These are phyloP conservation scores for Melitaea athalia DNA, from an alignment of 2,888 invertebrate species.

Conservation along the genomic window DNA sequence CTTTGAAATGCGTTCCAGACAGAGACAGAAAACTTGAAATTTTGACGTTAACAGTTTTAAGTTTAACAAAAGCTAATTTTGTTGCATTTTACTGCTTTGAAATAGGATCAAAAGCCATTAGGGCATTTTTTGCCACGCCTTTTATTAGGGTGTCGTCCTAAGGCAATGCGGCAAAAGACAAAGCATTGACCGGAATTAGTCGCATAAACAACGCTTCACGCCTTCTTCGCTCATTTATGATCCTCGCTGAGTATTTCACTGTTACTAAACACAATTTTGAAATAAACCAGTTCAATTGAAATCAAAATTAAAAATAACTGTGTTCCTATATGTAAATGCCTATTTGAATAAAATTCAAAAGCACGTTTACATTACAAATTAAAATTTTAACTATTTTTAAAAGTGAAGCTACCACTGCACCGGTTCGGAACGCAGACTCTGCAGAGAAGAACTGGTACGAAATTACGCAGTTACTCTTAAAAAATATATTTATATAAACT, in stretches of 20 bases:
- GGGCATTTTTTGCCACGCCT: slow-evolving; percentile 78
- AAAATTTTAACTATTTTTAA: too few relatives aligned
- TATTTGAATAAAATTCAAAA: too few relatives aligned
- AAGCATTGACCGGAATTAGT: slow-evolving; percentile 74
- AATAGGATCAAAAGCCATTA: slow-evolving; percentile 79
- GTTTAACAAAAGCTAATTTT: slow-evolving; percentile 80
- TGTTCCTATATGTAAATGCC: too few relatives aligned
- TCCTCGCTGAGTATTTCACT: slow-evolving; percentile 22
- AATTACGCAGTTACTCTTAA: too few relatives aligned
- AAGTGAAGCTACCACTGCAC: too few relatives aligned
- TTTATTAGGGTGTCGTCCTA: slow-evolving; percentile 81
- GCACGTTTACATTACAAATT: too few relatives aligned
- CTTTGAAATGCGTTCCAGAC: slow-evolving; percentile 53
- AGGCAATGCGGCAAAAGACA: slow-evolving; percentile 76
- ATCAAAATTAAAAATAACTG: neutral
- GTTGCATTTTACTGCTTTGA: slow-evolving; percentile 80
- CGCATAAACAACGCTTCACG: slow-evolving; percentile 78
- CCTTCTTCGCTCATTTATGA: slow-evolving; percentile 73
- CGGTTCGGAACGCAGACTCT: too few relatives aligned
- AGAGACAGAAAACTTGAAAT: slow-evolving; percentile 45
- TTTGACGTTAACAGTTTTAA: slow-evolving; percentile 67
- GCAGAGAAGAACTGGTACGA: too few relatives aligned
- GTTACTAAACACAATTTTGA: slow-evolving; percentile 16
- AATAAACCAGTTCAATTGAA: neutral
- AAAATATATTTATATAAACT: too few relatives aligned